Base-by-base conservation (phyloP, 1,140 invertebrate genomes). In the Saccostrea glomerata region DNA sequence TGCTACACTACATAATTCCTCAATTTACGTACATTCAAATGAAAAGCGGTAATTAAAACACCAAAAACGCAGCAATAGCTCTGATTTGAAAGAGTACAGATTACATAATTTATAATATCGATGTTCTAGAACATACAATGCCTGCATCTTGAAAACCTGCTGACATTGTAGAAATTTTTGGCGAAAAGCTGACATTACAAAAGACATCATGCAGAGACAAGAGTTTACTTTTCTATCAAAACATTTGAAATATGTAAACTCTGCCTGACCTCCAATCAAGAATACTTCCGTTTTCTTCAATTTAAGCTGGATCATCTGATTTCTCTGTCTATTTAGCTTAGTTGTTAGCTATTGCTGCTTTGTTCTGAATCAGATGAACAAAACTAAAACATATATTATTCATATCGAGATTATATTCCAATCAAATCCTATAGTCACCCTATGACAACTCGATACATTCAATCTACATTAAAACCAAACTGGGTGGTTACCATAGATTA, bases 231-330 rank as follows among this genome's bases (percentile, higher is more conserved):
- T 77, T 30, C 23, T 66, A 77, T 77, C 30, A 36, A 77, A 77
- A 77, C 70, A 77, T 77, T 77, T 77, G 70, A 77, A 77, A 77
- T 77, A 77, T 77, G 23, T 77, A 77, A 77, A 77, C 70, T 77
- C 25, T 77, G 25, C 70, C 30, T 77, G 70, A 77, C 70, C 70
- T 77, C 25, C 70, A 13, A 77, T 30, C 23, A 30, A 77, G 70
- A 30, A 77, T 36, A 77, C 70, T 77, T 77, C 70, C 70, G 70
- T 30, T 77, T 77, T 77, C 70, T 77, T 77, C 60, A 66, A 23
- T 66, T 66, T 66, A 66, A n/a, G 60, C 60, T n/a, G 20, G 70
- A 77, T 77, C 70, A 77, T 77, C 70, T 77, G 25, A 77, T 77
- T 77, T 77, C 70, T 77, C 3, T 25, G 30, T 77, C 70, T 77